Conservation (phyloP, 2,888 invertebrate genomes). For the Ptycholaimellus sp. region DNA sequence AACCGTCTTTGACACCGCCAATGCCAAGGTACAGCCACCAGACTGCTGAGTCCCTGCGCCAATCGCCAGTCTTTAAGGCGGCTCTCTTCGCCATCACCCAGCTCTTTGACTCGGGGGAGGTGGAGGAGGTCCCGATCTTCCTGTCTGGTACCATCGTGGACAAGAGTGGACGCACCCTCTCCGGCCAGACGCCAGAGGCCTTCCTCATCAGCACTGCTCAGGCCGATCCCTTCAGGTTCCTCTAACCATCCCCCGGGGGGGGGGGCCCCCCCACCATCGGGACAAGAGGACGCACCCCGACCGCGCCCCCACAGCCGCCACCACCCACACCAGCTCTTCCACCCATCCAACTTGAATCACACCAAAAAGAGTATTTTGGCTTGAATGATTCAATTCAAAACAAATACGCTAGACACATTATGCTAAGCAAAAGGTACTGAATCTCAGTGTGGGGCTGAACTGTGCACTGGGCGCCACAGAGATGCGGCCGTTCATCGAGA, state of each 20-base stretch:
- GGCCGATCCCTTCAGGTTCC: constrained; percentile 31
- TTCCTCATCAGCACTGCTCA: constrained; percentile 34
- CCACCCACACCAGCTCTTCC: no score
- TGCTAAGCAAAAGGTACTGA: no score
- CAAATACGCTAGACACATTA: no score
- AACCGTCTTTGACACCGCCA: constrained; percentile 37
- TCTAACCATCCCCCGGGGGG: no score
- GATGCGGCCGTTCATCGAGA: constrained; percentile 35
- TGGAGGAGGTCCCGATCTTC: constrained; percentile 28
- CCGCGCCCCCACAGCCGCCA: no score
- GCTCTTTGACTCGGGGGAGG: constrained; percentile 29
- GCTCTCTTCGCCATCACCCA: constrained; percentile 34
- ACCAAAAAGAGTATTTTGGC: no score
- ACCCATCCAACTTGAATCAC: no score
- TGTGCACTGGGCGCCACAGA: constrained; percentile 36
- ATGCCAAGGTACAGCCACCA: constrained; percentile 32
- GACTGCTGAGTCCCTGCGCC: background rate
- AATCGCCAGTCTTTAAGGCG: constrained; percentile 19
- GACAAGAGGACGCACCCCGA: no score
- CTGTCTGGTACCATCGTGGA: constrained; percentile 37
- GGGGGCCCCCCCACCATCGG: no score
- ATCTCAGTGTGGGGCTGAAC: constrained; percentile 32
- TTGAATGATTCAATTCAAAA: no score
- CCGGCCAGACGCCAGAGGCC: constrained; percentile 36
- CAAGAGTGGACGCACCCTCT: constrained; percentile 35